Evolutionary conservation across 2,797 vertebrate genomes (phyloP), one percentile per base, ranked within the genome.

Genomic region (Xiphophorus birchmanni): DNA sequence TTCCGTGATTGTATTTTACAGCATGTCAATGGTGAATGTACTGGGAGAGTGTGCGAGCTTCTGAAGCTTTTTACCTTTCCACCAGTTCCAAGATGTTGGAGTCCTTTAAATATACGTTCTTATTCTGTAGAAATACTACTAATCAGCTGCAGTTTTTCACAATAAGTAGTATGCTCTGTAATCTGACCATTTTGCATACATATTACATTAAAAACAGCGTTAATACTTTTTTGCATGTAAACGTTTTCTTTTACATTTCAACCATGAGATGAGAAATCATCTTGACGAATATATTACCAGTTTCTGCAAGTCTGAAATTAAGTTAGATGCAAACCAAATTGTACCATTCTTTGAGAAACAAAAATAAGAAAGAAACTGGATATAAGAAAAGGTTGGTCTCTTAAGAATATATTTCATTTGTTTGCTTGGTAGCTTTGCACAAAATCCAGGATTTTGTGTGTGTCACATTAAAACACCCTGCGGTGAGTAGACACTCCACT

Each of bases 21-120:
- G 89, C 82, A 86, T 82, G 67, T 87, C 86, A 89, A 87, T 79
- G 76, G 81, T 76, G 50, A 78, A 84, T 85, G 73, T 74, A 72
- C 78, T 85, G 82, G 85, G 77, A 87, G 67, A 86, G 86, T 76
- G 58, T 86, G 78, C 40, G 80, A 82, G 74, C 80, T 67, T 85
- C 76, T 73, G 52, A 81, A 78, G 58, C 65, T 86, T 67, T 87
- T 91, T 81, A 80, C 54, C 74, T 80, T 88, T 87, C 26, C 58
- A 76, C 78, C 82, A 80, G 52, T 76, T 76, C 50, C 73, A 77
- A 35, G 26, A 86, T 75, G 50, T 83, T 23, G 60, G 75, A 79
- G 85, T 69, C 32, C 77, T 75, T 21, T 45, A 54, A 18, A 29
- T n/a, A 54, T 23, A 29, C 18, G 23, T 11, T 17, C 23, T 44